Base-by-base conservation (phyloP, 2,888 invertebrate species). In the Capitulum mitella region DNA sequence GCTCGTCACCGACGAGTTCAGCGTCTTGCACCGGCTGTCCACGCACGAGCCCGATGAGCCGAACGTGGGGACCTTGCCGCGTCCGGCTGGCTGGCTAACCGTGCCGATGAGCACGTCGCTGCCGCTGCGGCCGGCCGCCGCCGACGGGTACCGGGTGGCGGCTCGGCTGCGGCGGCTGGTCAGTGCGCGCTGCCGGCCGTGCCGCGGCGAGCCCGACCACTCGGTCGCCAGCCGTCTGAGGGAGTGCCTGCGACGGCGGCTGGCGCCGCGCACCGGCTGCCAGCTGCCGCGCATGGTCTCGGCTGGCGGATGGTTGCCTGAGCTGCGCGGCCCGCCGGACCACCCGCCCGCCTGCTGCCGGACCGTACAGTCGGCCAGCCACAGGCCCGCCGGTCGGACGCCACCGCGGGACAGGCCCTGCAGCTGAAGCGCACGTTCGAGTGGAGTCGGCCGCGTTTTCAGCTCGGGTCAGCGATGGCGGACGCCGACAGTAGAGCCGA, bases 201-300 rank as follows among this genome's bases (percentile, higher is more conserved):
- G 58, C 58, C 29, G 58, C 29, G 5, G 8, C 58, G 5, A 29
- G 58, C 58, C 29, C 58, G 58, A 29, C 58, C 29, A 58, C 58
- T 58, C 58, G 10, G n/a, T n/a, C n/a, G 58, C 58, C 29, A n/a
- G 29, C n/a, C 29, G 58, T 58, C 58, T 58, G 58, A 58, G 29
- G 58, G 58, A 58, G 58, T 58, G 58, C 58, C 58, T 58, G 58
- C 29, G 58, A 29, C 58, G 58, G 58, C 58, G 58, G 12, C 58
- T 58, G 58, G 58, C 58, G 58, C n/a, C 58, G 29, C n/a, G 10
- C n/a, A 58, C 29, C 58, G 58, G 58, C 58, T 58, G 58, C 29
- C 58, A 29, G 58, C 58, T 58, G 58, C 58, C 58, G n/a, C 29
- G 29, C 29, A 58, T 58, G 58, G 58, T 58, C n/a, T 58, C 58